These are phyloP conservation scores for Athalia circularis DNA, from an alignment of 2,888 invertebrate species.

Conservation along the genomic window DNA sequence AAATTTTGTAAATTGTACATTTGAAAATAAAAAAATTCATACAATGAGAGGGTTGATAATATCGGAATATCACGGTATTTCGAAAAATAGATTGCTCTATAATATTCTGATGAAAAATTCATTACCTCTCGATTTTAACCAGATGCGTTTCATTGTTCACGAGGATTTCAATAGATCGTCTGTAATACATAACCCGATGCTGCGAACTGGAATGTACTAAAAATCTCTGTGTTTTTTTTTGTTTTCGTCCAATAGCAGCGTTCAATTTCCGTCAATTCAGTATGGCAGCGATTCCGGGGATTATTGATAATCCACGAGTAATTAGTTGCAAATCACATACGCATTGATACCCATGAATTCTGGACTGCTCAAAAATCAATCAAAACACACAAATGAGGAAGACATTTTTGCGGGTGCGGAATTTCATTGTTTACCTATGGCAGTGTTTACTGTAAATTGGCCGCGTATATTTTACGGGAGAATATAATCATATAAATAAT, in stretches of 20 bases:
- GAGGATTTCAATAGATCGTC: no score
- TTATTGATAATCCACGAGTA: slow-evolving; percentile 7
- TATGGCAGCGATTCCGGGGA: neutral
- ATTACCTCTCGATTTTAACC: no score
- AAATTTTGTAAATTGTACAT: no score
- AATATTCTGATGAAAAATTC: no score
- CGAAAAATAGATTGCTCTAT: no score
- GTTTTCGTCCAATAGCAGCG: neutral
- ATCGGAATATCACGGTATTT: no score
- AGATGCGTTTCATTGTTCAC: no score
- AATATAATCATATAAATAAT: neutral
- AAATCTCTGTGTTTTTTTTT: no score
- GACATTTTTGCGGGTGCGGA: neutral
- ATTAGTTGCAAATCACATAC: neutral
- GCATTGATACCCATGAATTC: neutral
- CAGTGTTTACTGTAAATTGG: neutral
- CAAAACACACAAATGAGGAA: neutral
- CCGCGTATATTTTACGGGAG: neutral
- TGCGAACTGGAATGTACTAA: no score
- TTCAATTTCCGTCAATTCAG: slow-evolving; percentile 16
- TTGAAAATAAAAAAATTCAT: no score
- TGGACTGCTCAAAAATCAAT: neutral
- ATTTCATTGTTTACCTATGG: neutral
- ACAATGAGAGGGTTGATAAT: no score
- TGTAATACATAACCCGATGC: no score